Base-by-base conservation (phyloP, 2,113 vertebrate genomes). In the Phalacrocorax carbo region DNA sequence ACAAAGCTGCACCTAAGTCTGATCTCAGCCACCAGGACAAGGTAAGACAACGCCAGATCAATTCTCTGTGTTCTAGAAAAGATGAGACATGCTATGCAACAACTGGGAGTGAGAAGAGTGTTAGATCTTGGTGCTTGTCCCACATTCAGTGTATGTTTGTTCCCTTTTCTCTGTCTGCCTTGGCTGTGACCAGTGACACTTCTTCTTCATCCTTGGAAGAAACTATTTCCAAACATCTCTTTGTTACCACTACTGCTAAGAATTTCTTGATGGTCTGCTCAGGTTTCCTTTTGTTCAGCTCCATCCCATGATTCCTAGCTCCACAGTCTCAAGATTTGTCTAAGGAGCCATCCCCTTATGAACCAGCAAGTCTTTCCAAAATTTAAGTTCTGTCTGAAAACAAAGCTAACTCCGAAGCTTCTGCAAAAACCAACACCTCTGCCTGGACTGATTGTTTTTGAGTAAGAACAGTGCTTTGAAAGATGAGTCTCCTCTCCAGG, bases 401-500 rank as follows among this genome's bases (percentile, higher is more conserved):
- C 65, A 91, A 95, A 75, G 80, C 36, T 81, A 86, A 66, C 42
- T 55, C 75, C 0, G 3, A 88, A 73, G 44, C 44, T 87, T 91
- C 78, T 61, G 46, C 61, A 92, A 62, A 80, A 95, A 65, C 69
- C 46, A 91, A 38, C 58, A 46, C 69, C 27, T 86, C 82, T 71
- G 46, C n/a, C 55, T 83, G 49, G 42, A 86, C 85, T 92, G 87
- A 96, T 92, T 80, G 75, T 68, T 94, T 96, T 86, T 82, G 90
- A 96, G 72, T 62, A 75, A 85, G 85, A 95, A 29, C 55, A 65
- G 84, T 76, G 69, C 66, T 92, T 95, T 96, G 94, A 97, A 96
- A 94, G 81, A 97, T 73, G 78, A 95, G 81, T 61, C 70, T 82
- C 42, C 75, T 85, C 93, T 93, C 65, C 76, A 83, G 71, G 32